Evolutionary conservation across 2,888 invertebrate species (phyloP).

Genomic region (Endotricha flammealis): DNA sequence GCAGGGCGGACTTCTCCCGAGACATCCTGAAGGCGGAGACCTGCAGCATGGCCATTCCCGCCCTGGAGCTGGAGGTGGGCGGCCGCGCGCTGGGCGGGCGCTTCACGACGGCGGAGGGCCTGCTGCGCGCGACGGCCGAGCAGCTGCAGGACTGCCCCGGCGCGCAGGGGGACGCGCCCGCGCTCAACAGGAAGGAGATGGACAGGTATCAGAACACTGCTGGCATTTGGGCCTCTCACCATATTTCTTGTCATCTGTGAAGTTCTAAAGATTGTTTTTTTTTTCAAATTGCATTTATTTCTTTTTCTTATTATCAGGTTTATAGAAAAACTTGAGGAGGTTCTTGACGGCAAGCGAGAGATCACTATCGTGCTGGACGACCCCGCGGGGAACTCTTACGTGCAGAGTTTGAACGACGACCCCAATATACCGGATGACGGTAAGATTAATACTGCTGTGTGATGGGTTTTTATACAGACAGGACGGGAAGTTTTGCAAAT

Average conservation of each 20-base stretch:
- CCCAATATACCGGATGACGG: slow-evolving; percentile 77
- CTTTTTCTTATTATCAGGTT: too few species aligned
- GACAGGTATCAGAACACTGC: slow-evolving; percentile 33
- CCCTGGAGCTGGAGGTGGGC: slow-evolving; percentile 92
- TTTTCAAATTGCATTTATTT: too few species aligned
- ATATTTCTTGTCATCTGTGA: not conserved
- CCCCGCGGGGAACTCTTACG: slow-evolving; percentile 98
- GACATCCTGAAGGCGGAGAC: slow-evolving; percentile 91
- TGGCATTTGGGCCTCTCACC: not conserved
- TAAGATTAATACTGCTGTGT: too few species aligned
- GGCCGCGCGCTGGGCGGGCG: slow-evolving; percentile 92
- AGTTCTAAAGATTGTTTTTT: too few species aligned
- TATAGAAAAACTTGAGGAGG: slow-evolving; percentile 81
- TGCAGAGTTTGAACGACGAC: slow-evolving; percentile 89
- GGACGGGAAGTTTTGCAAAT: too few species aligned
- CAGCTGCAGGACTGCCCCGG: slow-evolving; percentile 84
- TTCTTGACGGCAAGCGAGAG: slow-evolving; percentile 78
- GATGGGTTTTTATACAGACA: too few species aligned
- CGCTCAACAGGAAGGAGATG: slow-evolving; percentile 59
- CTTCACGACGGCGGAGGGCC: slow-evolving; percentile 97
- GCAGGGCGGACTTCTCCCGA: slow-evolving; percentile 89
- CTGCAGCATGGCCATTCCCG: slow-evolving; percentile 80
- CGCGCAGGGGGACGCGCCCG: slow-evolving; percentile 83
- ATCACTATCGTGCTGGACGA: slow-evolving; percentile 94
- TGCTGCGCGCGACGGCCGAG: slow-evolving; percentile 81